A percentile compares a stretch with the other conserved stretches of the same genome.
phyloP scores from a whole-genome alignment of 2,113 vertebrate species.

The Gallinago jamesoni region DNA sequence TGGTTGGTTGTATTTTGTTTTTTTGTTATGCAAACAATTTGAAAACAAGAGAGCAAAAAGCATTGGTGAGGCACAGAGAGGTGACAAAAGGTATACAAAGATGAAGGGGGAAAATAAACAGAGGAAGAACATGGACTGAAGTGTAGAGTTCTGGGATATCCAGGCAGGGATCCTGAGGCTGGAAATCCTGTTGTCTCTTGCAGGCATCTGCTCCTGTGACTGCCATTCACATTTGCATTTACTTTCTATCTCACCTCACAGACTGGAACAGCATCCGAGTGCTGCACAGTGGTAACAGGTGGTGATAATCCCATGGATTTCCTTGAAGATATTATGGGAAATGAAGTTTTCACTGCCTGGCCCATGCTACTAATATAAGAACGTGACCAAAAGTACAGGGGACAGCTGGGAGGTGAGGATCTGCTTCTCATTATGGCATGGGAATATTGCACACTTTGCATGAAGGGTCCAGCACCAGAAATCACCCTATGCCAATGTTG shows the following conservation, averaged over 20 bases:
- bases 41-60: background rate
- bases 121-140: background rate
- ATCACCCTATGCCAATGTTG: background rate
- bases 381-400: slow-evolving; percentile 13
- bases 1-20: background rate
- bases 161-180: background rate
- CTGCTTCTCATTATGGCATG: slow-evolving; percentile 50
- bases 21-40: background rate
- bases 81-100: background rate
- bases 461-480: slow-evolving; percentile 2
- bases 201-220: background rate
- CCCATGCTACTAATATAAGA: background rate
- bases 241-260: background rate
- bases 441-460: background rate
- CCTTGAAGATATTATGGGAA: slow-evolving; percentile 53
- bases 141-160: background rate
- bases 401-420: slow-evolving; percentile 17
- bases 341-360: slow-evolving; percentile 54
- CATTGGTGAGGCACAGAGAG: background rate
- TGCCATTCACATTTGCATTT: background rate
- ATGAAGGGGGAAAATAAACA: background rate
- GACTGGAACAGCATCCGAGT: background rate
- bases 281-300: slow-evolving; percentile 7
- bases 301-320: slow-evolving; percentile 50
- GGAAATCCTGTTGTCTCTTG: background rate